Evolutionary conservation across 2,113 vertebrate genomes (phyloP).

Genomic region (Ancistrus triradiatus): DNA sequence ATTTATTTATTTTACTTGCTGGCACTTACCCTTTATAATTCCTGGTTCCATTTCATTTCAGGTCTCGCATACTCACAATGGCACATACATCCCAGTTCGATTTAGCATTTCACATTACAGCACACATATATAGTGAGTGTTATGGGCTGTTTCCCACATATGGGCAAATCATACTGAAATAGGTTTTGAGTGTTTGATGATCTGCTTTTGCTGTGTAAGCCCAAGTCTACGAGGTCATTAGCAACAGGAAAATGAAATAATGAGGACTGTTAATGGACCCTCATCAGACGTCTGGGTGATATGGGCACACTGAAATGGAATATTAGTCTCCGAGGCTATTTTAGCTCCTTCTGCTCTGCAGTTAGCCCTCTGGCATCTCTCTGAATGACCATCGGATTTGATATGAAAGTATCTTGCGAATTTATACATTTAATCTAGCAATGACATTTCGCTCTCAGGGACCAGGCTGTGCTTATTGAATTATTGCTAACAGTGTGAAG

Average conservation of each 20-base stretch:
- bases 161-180: background rate
- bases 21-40: no score
- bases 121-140: background rate
- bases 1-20: no score
- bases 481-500: constrained; percentile 76
- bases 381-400: background rate
- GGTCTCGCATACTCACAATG: no score
- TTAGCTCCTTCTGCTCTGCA: constrained; percentile 3
- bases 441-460: constrained; percentile 21
- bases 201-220: constrained; percentile 1
- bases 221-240: constrained; percentile 23
- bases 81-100: no score
- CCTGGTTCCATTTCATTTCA: no score
- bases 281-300: constrained; percentile 3
- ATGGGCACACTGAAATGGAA: background rate
- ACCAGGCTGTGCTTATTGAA: constrained; percentile 57
- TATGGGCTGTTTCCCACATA: constrained; percentile 1
- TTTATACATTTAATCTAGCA: constrained; percentile 14
- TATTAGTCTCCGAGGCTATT: background rate
- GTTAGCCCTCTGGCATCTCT: no score
- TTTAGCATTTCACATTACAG: no score
- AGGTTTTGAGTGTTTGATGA: background rate
- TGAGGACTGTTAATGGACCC: constrained; percentile 18
- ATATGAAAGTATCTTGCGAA: constrained; percentile 6
- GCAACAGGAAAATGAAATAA: constrained; percentile 21